Base-by-base conservation (phyloP, 2,797 vertebrate species). In the Australoheros facetus region DNA sequence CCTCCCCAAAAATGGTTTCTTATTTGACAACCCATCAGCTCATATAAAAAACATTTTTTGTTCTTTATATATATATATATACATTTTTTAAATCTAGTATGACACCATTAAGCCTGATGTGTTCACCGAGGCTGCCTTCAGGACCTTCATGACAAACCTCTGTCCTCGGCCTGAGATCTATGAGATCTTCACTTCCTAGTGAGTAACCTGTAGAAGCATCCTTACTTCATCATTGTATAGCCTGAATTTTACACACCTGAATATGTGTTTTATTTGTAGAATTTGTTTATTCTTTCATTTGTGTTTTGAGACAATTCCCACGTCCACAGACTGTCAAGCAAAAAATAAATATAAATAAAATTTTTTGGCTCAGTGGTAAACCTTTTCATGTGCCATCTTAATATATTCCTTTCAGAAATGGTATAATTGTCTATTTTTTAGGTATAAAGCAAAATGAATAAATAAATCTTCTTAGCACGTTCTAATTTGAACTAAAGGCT, bases 121-220 rank as follows among this genome's bases (percentile, higher is more conserved):
- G 87, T 99, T 99, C 83, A 98, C 97, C 0, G 97, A 99, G 87
- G 51, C 95, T 0, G 97, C 97, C 72, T 99, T 96, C 89, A 98
- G 92, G 94, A 92, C 94, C 1, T 99, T 99, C 87, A 93, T 99
- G 78, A 93, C 95, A 92, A 93, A 94, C 54, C 95, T 99, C 51
- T 99, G 98, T 88, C 98, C 98, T 21, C 96, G 98, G 54, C 97
- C 97, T 2, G 98, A 99, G 90, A 97, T 99, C 71, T 95, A 96
- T 6, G 98, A 99, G 93, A 99, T 99, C 94, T 99, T 99, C 91
- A 98, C 97, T n/a, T 95, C 95, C 16, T 97, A 98, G 98, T 99
- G 93, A 97, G 97, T 88, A 69, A 51, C 42, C 26, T 30, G 42
- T n/a, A 30, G 42, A n/a, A 51, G 10, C 48, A 17, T 30, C 16